Conservation (phyloP, 2,113 vertebrate species). For the Labeo catla region DNA sequence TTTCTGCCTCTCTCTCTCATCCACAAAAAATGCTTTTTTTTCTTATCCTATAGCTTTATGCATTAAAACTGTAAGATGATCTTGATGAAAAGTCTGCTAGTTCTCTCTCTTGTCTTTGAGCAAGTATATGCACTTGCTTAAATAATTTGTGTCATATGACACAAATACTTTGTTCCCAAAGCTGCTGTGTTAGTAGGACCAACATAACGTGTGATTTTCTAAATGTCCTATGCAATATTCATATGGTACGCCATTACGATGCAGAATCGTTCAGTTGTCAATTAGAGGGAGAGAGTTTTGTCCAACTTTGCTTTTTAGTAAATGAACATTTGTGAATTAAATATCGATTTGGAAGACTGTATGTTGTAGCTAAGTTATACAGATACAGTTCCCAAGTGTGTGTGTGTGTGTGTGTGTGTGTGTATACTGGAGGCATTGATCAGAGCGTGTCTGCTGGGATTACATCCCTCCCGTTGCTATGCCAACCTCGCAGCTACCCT, state of each 20-base stretch:
- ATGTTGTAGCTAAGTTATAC: conserved; percentile 31
- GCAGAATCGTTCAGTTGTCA: conserved; percentile 26
- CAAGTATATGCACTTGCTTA: background rate
- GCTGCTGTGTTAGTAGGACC: background rate
- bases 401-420: conserved; percentile 46
- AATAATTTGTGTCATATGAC: background rate
- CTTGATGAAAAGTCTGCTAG: background rate
- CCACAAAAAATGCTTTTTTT: background rate
- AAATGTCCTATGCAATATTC: conserved; percentile 18
- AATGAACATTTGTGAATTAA: conserved; percentile 48
- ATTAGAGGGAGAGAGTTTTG: conserved; percentile 19
- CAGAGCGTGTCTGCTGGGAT: conserved; percentile 60
- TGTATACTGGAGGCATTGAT: conserved; percentile 58
- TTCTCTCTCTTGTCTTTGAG: background rate
- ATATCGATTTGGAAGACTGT: conserved; percentile 49
- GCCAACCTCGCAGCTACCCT: conserved; percentile 54
- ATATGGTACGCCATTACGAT: conserved; percentile 1
- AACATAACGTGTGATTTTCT: background rate
- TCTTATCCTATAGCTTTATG: background rate
- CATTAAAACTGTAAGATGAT: background rate
- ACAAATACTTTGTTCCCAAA: conserved; percentile 20
- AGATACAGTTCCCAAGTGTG: conserved; percentile 57
- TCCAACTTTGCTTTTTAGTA: conserved; percentile 50
- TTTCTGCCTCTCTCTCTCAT: conserved; percentile 27
- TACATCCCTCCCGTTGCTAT: conserved; percentile 59